These are phyloP conservation scores for Falco cherrug DNA, from an alignment of 2,797 vertebrate genomes.

Conservation along the genomic window DNA sequence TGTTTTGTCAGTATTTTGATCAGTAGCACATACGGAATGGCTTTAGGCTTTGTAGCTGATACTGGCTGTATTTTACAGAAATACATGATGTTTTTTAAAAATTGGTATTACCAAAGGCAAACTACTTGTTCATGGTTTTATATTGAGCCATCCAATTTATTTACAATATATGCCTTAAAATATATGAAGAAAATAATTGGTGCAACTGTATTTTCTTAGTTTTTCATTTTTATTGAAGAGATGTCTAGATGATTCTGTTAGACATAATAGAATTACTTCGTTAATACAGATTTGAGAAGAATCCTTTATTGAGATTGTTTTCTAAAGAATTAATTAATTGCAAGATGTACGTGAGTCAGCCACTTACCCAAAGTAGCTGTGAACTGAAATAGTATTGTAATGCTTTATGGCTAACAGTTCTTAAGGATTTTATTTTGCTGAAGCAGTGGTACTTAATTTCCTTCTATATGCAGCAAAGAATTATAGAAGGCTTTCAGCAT, in stretches of 20 bases:
- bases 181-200: background rate
- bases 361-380: conserved; percentile 16
- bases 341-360: background rate
- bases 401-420: conserved; percentile 22
- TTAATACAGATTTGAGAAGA: conserved; percentile 31
- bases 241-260: background rate
- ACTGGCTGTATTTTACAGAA: background rate
- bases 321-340: conserved; percentile 16
- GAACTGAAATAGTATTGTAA: conserved; percentile 27
- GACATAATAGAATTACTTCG: background rate
- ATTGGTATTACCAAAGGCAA: background rate
- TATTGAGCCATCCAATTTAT: background rate
- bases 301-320: conserved; percentile 26
- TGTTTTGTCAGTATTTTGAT: background rate
- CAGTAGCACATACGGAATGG: background rate
- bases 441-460: background rate
- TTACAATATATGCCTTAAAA: background rate
- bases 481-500: background rate
- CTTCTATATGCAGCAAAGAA: background rate
- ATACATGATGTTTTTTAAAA: background rate
- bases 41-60: background rate
- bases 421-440: background rate
- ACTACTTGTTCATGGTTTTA: background rate
- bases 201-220: background rate
- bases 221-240: background rate